Evolutionary conservation across 2,888 invertebrate genomes (phyloP).

Genomic region (Coelinius sp.): DNA sequence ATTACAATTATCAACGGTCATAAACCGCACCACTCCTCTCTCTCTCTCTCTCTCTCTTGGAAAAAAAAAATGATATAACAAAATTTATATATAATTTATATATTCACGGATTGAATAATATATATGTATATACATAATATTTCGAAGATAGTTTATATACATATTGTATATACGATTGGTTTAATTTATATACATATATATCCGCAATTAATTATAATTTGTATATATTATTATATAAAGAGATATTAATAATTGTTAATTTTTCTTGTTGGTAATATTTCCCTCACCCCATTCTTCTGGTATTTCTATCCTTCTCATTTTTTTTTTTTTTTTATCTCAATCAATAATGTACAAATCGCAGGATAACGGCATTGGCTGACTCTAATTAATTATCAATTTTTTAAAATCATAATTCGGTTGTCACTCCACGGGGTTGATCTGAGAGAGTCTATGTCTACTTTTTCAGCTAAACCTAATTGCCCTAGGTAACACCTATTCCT

Average conservation of each 20-base stretch:
- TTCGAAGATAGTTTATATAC: constrained; percentile 52
- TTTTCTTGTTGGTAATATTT: constrained; percentile 44
- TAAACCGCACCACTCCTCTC: neutral
- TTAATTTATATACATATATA: constrained; percentile 62
- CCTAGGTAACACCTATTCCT: constrained; percentile 68
- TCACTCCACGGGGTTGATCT: constrained; percentile 37
- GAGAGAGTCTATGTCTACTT: constrained; percentile 45
- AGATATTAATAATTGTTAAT: constrained; percentile 66
- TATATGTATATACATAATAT: constrained; percentile 46
- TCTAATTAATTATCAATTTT: constrained; percentile 27
- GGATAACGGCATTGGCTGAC: constrained; percentile 43
- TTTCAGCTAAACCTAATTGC: constrained; percentile 64
- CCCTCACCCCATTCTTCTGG: constrained; percentile 8
- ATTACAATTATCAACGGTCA: constrained; percentile 46
- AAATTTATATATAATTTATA: constrained; percentile 53
- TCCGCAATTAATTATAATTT: constrained; percentile 60
- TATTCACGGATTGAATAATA: constrained; percentile 46
- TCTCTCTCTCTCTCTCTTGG: too few species aligned
- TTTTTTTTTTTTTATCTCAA: constrained; percentile 50
- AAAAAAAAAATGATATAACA: constrained; percentile 61
- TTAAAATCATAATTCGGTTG: constrained; percentile 24
- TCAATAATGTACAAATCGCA: constrained; percentile 66
- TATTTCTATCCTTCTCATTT: neutral
- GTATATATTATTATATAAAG: constrained; percentile 67
- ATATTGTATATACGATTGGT: constrained; percentile 51